Evolutionary conservation across 2,888 invertebrate species (phyloP).

Genomic region (Gymnoscelis rufifasciata): DNA sequence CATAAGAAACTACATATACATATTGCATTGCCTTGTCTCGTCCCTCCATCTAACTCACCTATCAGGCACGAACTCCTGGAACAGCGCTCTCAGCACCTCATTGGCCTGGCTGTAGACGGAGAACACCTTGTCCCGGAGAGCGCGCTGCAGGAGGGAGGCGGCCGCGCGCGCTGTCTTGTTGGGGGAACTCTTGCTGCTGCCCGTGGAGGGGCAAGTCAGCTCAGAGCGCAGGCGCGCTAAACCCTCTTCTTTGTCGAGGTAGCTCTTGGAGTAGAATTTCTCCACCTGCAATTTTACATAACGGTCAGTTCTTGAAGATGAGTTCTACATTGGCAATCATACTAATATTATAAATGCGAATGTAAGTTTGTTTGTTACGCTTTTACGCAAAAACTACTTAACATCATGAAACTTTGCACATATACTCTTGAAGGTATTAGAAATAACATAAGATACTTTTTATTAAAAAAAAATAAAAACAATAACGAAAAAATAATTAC

Average conservation of each 20-base stretch:
- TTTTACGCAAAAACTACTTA: too few relatives aligned
- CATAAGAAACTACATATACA: too few relatives aligned
- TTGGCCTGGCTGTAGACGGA: conserved; percentile 92
- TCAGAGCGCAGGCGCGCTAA: conserved; percentile 81
- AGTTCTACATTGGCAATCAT: too few relatives aligned
- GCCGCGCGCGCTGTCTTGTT: conserved; percentile 92
- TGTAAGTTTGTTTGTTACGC: too few relatives aligned
- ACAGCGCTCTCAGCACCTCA: conserved; percentile 87
- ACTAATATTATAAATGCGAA: too few relatives aligned
- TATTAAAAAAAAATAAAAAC: too few relatives aligned
- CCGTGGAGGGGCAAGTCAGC: conserved; percentile 61
- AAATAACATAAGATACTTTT: too few relatives aligned
- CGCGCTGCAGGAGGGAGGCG: conserved; percentile 86
- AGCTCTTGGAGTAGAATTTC: conserved; percentile 93
- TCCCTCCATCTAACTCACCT: conserved; percentile 80
- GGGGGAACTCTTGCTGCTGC: conserved; percentile 73
- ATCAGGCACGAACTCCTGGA: conserved; percentile 90
- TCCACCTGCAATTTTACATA: conserved; percentile 88
- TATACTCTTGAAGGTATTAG: too few relatives aligned
- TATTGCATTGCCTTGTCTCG: too few relatives aligned
- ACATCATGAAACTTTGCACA: too few relatives aligned
- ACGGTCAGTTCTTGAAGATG: too few relatives aligned
- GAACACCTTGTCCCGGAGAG: conserved; percentile 92
- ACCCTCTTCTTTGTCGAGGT: conserved; percentile 93
- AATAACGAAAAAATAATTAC: too few relatives aligned